Percentiles rank a stretch among this genome's conserved stretches.
Evolutionary conservation across 2,888 invertebrate genomes (phyloP).

Genomic region (Phortica magna): DNA sequence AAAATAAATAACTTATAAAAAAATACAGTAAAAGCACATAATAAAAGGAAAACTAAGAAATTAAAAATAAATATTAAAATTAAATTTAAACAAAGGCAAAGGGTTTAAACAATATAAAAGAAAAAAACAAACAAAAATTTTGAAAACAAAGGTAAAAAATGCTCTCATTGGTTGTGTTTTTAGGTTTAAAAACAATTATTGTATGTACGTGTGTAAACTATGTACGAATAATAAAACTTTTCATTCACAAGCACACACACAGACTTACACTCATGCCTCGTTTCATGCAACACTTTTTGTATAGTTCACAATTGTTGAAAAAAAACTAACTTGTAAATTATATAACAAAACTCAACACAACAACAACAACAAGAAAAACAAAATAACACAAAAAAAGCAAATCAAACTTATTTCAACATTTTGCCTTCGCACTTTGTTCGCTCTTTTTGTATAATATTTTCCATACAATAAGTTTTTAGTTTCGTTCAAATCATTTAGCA

Average conservation of each 20-base stretch:
- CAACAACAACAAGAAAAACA: conserved; percentile 32
- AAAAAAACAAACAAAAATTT: conserved; percentile 40
- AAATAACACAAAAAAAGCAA: conserved; percentile 35
- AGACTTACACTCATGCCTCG: background rate
- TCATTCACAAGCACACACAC: background rate
- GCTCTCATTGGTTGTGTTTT: conserved; percentile 79
- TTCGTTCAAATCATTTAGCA: background rate
- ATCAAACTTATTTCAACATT: background rate
- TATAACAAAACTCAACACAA: conserved; percentile 39
- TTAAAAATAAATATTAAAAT: conserved; percentile 38
- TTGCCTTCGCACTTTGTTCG: conserved; percentile 8
- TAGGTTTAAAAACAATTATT: conserved; percentile 58
- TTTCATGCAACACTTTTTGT: background rate
- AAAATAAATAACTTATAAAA: conserved; percentile 46
- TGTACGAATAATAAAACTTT: conserved; percentile 9
- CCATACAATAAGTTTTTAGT: background rate
- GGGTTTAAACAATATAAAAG: conserved; percentile 47
- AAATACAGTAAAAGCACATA: conserved; percentile 44
- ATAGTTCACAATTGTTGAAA: background rate
- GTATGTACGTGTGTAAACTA: conserved; percentile 28
- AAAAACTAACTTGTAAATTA: conserved; percentile 15
- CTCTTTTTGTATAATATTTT: conserved; percentile 10
- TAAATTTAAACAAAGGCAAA: conserved; percentile 42
- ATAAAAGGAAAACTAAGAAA: conserved; percentile 42
- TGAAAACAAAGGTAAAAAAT: conserved; percentile 52